Conservation (phyloP, 92 coral and sea anemone genomes). For the Nematostella vectensis region DNA sequence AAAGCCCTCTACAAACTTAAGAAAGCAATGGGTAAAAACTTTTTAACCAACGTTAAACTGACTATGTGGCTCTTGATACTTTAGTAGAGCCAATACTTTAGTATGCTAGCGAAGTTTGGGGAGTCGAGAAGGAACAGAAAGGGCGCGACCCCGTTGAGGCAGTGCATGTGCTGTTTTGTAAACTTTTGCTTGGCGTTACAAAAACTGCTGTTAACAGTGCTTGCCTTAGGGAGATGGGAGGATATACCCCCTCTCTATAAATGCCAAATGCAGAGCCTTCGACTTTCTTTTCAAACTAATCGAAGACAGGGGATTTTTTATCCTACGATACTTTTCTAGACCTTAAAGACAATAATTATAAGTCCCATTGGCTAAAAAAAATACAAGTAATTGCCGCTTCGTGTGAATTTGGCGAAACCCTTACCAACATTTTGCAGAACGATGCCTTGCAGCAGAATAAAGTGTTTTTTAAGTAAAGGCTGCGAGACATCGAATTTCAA, state of each 20-base stretch:
- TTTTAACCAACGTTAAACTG: neutral
- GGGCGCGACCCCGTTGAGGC: neutral
- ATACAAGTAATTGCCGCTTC: neutral
- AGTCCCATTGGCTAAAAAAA: neutral
- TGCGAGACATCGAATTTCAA: conserved; percentile 1
- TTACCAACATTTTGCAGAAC: neutral
- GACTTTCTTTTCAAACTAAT: neutral
- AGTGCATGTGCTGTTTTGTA: neutral
- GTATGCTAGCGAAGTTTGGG: neutral
- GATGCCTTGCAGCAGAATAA: neutral
- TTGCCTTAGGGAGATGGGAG: neutral
- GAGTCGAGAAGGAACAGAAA: neutral
- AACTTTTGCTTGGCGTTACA: neutral
- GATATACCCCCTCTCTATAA: neutral
- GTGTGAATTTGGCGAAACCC: neutral
- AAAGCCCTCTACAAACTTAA: conserved; percentile 1
- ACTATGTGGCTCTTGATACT: neutral
- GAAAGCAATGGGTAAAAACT: conserved; percentile 1
- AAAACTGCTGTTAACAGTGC: neutral
- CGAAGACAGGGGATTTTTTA: neutral
- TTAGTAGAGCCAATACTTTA: neutral
- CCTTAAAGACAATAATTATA: neutral
- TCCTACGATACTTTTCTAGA: neutral
- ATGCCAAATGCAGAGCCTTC: neutral
- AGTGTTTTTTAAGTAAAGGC: neutral